Percentiles rank a stretch among this genome's conserved stretches.
phyloP scores from a whole-genome alignment of 1,140 invertebrate species.

The Aphidius gifuensis region DNA sequence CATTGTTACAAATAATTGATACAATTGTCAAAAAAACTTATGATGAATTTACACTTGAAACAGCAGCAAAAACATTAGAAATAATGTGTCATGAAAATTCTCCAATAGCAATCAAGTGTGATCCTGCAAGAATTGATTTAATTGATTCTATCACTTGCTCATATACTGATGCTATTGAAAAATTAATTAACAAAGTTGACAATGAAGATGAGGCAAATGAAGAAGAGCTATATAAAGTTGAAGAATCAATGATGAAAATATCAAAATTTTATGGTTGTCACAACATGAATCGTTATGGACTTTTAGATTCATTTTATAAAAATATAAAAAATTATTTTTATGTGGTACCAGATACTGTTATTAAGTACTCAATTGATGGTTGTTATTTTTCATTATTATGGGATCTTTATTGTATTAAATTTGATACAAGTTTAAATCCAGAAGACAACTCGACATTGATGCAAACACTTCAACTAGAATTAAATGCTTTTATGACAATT shows the following conservation, averaged over 20 bases:
- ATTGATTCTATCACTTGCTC: constrained; percentile 87
- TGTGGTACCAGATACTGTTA: constrained; percentile 64
- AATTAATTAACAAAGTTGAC: constrained; percentile 75
- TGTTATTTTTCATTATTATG: constrained; percentile 88
- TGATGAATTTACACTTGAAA: constrained; percentile 89
- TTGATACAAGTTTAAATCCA: constrained; percentile 62
- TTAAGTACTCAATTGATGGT: constrained; percentile 84
- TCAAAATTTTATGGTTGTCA: constrained; percentile 92
- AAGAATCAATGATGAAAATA: constrained; percentile 87
- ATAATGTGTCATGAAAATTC: constrained; percentile 85
- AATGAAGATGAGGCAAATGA: constrained; percentile 88
- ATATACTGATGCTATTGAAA: constrained; percentile 85
- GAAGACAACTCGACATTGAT: constrained; percentile 59
- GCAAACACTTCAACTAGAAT: constrained; percentile 19
- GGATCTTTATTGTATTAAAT: constrained; percentile 80
- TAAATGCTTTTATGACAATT: constrained; percentile 28
- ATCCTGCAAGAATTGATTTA: constrained; percentile 83
- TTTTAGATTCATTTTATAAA: constrained; percentile 87
- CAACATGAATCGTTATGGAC: constrained; percentile 82
- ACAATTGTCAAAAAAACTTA: constrained; percentile 84
- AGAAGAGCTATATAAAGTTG: constrained; percentile 90
- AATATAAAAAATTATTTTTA: constrained; percentile 65
- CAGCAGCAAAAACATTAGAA: constrained; percentile 90
- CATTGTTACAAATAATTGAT: constrained; percentile 78
- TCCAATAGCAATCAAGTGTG: constrained; percentile 83